Percentiles rank a stretch among this genome's conserved stretches.
Conservation (phyloP, 92 coral and sea anemone species). For the Epizoanthus scotinus region DNA sequence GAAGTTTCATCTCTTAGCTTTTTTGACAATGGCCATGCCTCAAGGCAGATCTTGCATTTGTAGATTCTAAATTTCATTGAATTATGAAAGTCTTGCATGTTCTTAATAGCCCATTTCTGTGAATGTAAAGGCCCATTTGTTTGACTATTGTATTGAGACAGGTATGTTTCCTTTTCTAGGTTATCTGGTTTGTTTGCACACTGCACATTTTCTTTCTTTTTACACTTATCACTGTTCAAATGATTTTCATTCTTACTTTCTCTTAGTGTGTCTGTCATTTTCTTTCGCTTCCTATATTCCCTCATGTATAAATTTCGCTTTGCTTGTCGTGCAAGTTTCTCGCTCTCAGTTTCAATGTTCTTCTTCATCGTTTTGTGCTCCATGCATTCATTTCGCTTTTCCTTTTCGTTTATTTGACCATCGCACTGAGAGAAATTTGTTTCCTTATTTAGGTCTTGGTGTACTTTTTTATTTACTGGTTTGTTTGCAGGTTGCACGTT, state of each 20-base stretch:
- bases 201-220: neutral
- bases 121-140: slow-evolving; percentile 46
- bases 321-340: slow-evolving; percentile 6
- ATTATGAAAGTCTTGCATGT: slow-evolving; percentile 42
- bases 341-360: no score
- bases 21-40: slow-evolving; percentile 40
- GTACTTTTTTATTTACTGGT: no score
- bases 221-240: neutral
- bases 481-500: no score
- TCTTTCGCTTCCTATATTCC: neutral
- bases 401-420: no score
- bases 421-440: no score
- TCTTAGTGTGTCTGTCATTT: neutral
- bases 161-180: slow-evolving; percentile 29
- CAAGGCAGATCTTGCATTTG: slow-evolving; percentile 14
- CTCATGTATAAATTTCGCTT: slow-evolving; percentile 10
- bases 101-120: slow-evolving; percentile 48
- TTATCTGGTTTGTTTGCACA: neutral
- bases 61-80: slow-evolving; percentile 41
- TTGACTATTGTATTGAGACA: slow-evolving; percentile 45
- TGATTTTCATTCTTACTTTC: neutral
- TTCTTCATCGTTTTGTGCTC: no score
- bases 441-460: no score
- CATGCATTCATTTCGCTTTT: no score
- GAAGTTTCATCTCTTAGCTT: neutral